Conservation (phyloP, 2,888 invertebrate genomes). For the Catocala fraxini region DNA sequence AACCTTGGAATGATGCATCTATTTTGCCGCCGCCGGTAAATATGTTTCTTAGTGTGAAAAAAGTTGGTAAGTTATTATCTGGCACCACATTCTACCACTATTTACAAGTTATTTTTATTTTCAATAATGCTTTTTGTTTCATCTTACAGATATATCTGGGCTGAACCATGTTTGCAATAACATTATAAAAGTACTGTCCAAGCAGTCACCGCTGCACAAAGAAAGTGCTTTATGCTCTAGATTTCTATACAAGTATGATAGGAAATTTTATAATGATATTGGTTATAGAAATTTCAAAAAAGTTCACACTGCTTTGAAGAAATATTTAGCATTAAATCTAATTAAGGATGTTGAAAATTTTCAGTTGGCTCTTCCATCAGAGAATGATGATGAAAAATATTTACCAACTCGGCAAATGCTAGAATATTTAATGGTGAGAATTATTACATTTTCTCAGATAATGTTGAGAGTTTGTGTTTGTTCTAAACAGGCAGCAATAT, state of each 20-base stretch:
- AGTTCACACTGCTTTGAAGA: conserved; percentile 82
- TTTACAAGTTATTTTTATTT: too few relatives aligned
- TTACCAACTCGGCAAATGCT: conserved; percentile 89
- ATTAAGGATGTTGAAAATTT: conserved; percentile 78
- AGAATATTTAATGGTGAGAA: conserved; percentile 84
- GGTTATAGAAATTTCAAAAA: conserved; percentile 86
- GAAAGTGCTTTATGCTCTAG: conserved; percentile 87
- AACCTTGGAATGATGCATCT: conserved; percentile 74
- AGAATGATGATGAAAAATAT: conserved; percentile 61
- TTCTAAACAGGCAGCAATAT: conserved; percentile 80
- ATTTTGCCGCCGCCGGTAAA: conserved; percentile 73
- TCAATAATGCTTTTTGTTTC: neutral
- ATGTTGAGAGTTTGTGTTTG: conserved; percentile 82
- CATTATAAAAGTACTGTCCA: conserved; percentile 66
- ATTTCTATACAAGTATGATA: conserved; percentile 87
- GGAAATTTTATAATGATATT: conserved; percentile 87
- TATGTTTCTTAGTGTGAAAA: conserved; percentile 57
- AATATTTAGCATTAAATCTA: conserved; percentile 80
- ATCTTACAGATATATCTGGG: conserved; percentile 67
- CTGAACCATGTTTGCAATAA: conserved; percentile 63
- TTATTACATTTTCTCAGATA: conserved; percentile 86
- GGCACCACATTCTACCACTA: neutral
- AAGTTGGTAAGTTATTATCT: conserved; percentile 57
- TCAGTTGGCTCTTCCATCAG: conserved; percentile 63
- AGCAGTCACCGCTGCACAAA: conserved; percentile 81